A percentile compares a stretch with the other conserved stretches of the same genome.
phyloP scores from a whole-genome alignment of 2,888 invertebrate species.

The Luperina testacea region DNA sequence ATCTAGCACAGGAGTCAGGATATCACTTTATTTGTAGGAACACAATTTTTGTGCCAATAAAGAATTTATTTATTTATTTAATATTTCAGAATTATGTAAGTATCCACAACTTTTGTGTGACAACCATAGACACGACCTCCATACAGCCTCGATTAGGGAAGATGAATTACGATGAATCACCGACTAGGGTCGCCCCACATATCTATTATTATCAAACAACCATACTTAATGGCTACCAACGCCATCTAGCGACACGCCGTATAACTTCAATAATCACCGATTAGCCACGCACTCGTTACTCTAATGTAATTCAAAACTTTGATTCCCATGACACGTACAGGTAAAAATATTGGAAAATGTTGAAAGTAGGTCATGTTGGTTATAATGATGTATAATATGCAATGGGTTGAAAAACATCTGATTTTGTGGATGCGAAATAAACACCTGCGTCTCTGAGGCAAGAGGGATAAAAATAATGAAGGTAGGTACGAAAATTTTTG shows the following conservation, averaged over 20 bases:
- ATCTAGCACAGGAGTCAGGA: neutral
- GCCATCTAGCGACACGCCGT: slow-evolving; percentile 40
- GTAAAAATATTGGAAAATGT: slow-evolving; percentile 44
- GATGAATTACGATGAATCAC: slow-evolving; percentile 80
- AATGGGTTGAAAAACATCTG: slow-evolving; percentile 39
- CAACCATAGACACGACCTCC: slow-evolving; percentile 57
- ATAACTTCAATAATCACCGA: slow-evolving; percentile 43
- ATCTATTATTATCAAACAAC: slow-evolving; percentile 61
- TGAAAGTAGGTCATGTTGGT: slow-evolving; percentile 51
- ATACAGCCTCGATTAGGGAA: slow-evolving; percentile 72
- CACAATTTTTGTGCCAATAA: neutral
- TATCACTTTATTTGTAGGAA: neutral
- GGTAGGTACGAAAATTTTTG: slow-evolving; percentile 18
- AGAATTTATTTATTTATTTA: neutral
- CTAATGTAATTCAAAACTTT: slow-evolving; percentile 37
- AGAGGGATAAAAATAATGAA: slow-evolving; percentile 41
- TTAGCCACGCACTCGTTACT: slow-evolving; percentile 45
- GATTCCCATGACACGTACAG: slow-evolving; percentile 36
- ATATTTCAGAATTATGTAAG: too few species aligned
- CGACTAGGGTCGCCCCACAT: slow-evolving; percentile 63
- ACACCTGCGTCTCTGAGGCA: slow-evolving; percentile 36
- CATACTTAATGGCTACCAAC: slow-evolving; percentile 51
- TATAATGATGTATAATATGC: slow-evolving; percentile 50
- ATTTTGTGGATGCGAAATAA: slow-evolving; percentile 46
- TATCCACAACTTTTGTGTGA: slow-evolving; percentile 21